Base-by-base conservation (phyloP, 2,113 vertebrate genomes). In the Panthera leo region DNA sequence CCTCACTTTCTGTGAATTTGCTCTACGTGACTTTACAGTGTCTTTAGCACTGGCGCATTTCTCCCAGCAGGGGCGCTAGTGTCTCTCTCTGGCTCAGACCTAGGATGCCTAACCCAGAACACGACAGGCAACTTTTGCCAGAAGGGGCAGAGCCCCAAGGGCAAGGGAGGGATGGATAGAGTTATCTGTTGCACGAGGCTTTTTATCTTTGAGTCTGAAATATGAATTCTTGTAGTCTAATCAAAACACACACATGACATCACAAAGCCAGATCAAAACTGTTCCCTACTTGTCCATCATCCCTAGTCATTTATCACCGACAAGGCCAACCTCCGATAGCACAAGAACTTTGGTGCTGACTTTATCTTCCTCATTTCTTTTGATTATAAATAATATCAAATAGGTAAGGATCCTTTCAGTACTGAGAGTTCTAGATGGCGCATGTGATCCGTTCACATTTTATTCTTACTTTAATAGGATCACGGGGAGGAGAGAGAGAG, bases 331-430 rank as follows among this genome's bases (percentile, higher is more conserved):
- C 9, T 85, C 31, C 29, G 67, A 29, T 1, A 88, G 51, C 36
- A 53, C 5, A 70, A 34, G 63, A 36, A 63, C 39, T 25, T 93
- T 48, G 39, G 51, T 7, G 11, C 65, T 82, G 85, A 51, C 84
- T 89, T 53, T 83, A 13, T 13, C 91, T 97, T 76, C 90, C 51
- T 89, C 4, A 87, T 78, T 96, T 88, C 34, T 39, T 83, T 85
- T 85, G 78, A 55, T 85, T 92, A 53, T 51, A 80, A 95, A 61
- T 68, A 55, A 65, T 79, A 87, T 55, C 84, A 82, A 85, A 70
- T 39, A 75, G 29, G 15, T 73, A 68, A 91, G 34, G 55, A n/a
- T 58, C 85, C 53, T 91, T 97, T 39, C 58, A 42, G 42, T 82
- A 65, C 39, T 29, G 14, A 85, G n/a, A 31, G 25, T 55, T 93